Percentiles rank a stretch among this genome's conserved stretches.
Evolutionary conservation across 2,113 vertebrate species (phyloP).

Genomic region (Amia ocellicauda): DNA sequence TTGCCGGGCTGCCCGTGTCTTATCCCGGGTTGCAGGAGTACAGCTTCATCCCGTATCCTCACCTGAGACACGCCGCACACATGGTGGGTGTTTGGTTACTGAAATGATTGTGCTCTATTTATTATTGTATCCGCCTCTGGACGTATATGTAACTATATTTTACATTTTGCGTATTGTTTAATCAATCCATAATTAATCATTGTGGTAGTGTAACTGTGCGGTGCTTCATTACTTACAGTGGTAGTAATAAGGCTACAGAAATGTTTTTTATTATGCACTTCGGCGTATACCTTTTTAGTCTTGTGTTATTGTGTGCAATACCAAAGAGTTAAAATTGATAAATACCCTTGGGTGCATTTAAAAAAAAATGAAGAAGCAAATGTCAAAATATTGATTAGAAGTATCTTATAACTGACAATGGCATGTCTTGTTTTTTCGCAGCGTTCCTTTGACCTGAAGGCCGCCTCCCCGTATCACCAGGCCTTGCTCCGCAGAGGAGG

Average conservation of each 20-base stretch:
- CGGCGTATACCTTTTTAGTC: background rate
- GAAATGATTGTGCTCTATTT: too few relatives aligned
- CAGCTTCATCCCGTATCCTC: conserved; percentile 65
- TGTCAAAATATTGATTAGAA: too few relatives aligned
- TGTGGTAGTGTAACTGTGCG: too few relatives aligned
- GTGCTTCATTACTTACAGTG: background rate
- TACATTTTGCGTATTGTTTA: background rate
- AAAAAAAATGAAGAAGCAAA: too few relatives aligned
- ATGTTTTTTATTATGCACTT: background rate
- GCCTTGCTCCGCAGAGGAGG: conserved; percentile 48
- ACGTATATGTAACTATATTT: conserved; percentile 28
- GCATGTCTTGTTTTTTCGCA: conserved; percentile 35
- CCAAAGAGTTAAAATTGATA: background rate
- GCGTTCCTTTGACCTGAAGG: conserved; percentile 52
- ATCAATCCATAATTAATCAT: too few relatives aligned
- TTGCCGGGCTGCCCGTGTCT: conserved; percentile 56
- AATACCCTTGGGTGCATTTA: too few relatives aligned
- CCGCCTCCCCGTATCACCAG: conserved; percentile 54
- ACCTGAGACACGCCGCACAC: conserved; percentile 60
- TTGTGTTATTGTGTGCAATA: background rate
- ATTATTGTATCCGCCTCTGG: too few relatives aligned
- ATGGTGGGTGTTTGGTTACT: conserved; percentile 60
- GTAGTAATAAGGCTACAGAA: too few relatives aligned
- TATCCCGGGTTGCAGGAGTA: conserved; percentile 69
- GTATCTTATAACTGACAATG: too few relatives aligned